These are phyloP conservation scores for Anas platyrhynchos DNA, from an alignment of 2,113 vertebrate genomes.

Conservation along the genomic window DNA sequence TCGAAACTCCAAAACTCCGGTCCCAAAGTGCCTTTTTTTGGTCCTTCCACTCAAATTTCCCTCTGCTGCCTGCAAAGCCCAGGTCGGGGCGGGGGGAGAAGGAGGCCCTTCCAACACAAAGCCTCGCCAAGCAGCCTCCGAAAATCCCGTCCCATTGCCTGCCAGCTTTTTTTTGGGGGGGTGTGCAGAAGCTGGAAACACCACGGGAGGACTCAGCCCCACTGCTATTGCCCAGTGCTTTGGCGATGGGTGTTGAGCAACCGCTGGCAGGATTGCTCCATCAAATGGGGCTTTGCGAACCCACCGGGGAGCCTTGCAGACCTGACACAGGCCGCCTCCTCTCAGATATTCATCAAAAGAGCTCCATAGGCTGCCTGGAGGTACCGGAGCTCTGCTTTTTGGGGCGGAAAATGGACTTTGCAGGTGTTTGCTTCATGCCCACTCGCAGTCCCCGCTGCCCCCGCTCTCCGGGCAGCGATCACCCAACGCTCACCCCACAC, in stretches of 20 bases:
- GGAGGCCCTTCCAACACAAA: neutral
- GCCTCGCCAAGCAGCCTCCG: neutral
- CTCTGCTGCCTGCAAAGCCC: neutral
- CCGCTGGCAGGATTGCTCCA: neutral
- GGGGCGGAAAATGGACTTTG: neutral
- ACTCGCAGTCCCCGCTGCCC: accelerated
- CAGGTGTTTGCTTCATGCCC: neutral
- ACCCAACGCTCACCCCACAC: neutral
- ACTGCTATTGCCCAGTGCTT: neutral
- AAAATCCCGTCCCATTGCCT: accelerated
- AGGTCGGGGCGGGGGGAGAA: neutral
- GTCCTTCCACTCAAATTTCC: neutral
- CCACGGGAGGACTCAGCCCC: neutral
- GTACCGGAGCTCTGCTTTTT: neutral
- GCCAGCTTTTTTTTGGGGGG: neutral
- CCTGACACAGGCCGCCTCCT: neutral
- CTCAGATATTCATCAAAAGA: neutral
- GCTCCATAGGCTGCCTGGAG: neutral
- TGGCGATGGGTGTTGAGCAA: neutral
- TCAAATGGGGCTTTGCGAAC: neutral
- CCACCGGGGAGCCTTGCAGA: neutral
- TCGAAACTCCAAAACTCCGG: neutral
- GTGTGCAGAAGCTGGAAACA: neutral
- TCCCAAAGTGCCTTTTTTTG: neutral
- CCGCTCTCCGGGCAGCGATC: neutral